Conservation (phyloP, 2,888 invertebrate species). For the Apantesis nais region DNA sequence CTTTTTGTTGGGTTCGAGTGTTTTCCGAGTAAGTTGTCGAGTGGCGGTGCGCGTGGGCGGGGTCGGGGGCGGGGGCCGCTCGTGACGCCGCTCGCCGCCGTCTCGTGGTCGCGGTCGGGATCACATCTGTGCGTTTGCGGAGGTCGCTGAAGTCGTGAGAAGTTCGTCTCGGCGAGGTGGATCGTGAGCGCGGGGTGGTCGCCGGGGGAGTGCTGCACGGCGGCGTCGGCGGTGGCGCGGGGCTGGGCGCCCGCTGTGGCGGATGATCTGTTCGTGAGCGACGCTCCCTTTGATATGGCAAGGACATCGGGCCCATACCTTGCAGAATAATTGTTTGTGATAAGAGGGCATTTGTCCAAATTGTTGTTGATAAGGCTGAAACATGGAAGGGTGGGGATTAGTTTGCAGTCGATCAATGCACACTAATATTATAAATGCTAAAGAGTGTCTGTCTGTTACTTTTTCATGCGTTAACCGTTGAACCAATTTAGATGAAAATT, state of each 20-base stretch:
- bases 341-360: background rate
- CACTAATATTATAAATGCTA: background rate
- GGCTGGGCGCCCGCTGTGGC: background rate
- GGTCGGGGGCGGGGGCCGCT: background rate
- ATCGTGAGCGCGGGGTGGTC: background rate
- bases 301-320: background rate
- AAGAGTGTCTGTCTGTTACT: no score
- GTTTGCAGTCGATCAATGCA: background rate
- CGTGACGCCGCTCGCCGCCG: background rate
- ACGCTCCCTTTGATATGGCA: background rate
- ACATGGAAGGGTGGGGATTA: background rate
- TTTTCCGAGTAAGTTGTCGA: background rate
- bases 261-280: background rate
- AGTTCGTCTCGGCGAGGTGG: background rate
- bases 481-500: no score
- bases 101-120: background rate
- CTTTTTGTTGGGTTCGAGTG: slow-evolving; percentile 1
- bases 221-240: slow-evolving; percentile 2
- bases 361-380: background rate
- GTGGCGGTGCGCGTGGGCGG: background rate
- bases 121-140: background rate
- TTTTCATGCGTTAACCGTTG: no score
- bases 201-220: slow-evolving; percentile 11
- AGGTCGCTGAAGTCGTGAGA: background rate
- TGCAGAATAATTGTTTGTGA: background rate